Percentiles rank a stretch among this genome's conserved stretches.
Evolutionary conservation across 2,888 invertebrate species (phyloP).

Genomic region (Sisyra terminalis): DNA sequence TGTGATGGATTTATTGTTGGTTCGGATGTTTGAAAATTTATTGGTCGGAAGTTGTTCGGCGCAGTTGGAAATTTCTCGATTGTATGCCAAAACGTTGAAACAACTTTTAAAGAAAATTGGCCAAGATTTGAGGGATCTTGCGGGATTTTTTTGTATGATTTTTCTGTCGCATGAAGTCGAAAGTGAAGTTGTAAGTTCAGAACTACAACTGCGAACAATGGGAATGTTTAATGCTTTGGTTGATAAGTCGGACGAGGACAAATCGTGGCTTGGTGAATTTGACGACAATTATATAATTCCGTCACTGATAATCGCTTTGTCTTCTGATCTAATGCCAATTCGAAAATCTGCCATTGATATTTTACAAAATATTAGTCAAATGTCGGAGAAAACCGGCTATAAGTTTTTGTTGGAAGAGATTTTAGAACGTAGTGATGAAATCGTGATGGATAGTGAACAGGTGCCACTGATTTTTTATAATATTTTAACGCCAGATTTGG

Average conservation of each 20-base stretch:
- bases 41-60: slow-evolving; percentile 30
- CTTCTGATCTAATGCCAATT: slow-evolving; percentile 34
- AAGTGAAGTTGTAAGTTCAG: slow-evolving; percentile 23
- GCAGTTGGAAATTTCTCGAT: slow-evolving; percentile 21
- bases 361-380: slow-evolving; percentile 22
- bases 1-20: slow-evolving; percentile 26
- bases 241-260: slow-evolving; percentile 16
- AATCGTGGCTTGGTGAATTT: slow-evolving; percentile 26
- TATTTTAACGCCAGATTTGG: slow-evolving; percentile 35
- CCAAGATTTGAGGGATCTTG: slow-evolving; percentile 27
- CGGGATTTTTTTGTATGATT: slow-evolving; percentile 39
- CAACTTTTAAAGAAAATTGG: slow-evolving; percentile 31
- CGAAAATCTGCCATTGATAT: slow-evolving; percentile 38
- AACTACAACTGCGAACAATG: slow-evolving; percentile 34
- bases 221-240: slow-evolving; percentile 14
- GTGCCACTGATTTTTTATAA: slow-evolving; percentile 43
- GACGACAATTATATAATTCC: slow-evolving; percentile 31
- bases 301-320: slow-evolving; percentile 37
- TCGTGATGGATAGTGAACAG: slow-evolving; percentile 49
- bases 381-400: slow-evolving; percentile 17
- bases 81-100: slow-evolving; percentile 27
- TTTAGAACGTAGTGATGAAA: slow-evolving; percentile 34
- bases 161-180: slow-evolving; percentile 27
- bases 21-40: slow-evolving; percentile 29
- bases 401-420: slow-evolving; percentile 22